These are phyloP conservation scores for Nothocercus julius DNA, from an alignment of 2,113 vertebrate genomes.

Conservation along the genomic window DNA sequence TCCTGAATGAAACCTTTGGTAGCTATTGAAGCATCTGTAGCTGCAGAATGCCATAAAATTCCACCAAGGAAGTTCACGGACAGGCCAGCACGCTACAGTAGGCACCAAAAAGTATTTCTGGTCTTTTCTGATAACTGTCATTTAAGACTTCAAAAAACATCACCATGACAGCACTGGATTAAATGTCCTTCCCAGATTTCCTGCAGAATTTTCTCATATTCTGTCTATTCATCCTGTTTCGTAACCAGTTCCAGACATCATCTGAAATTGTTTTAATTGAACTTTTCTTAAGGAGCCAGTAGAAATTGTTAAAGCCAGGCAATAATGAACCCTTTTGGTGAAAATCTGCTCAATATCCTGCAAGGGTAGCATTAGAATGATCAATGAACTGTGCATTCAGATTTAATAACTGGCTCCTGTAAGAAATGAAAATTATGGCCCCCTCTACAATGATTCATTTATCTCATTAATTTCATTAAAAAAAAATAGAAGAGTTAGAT, in stretches of 20 bases:
- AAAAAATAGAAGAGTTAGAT: not conserved
- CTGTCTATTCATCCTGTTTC: not conserved
- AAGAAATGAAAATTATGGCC: slow-evolving; percentile 24
- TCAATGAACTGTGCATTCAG: not conserved
- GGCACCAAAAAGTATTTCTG: not conserved
- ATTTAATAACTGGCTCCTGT: not conserved
- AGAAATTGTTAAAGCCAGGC: not conserved
- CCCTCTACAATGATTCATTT: not conserved
- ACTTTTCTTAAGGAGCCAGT: not conserved
- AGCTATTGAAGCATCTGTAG: not conserved
- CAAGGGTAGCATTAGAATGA: not conserved
- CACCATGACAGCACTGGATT: not conserved
- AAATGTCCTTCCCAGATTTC: not conserved
- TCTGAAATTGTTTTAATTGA: not conserved
- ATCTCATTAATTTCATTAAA: not conserved
- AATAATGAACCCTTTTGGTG: not conserved
- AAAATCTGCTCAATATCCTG: not conserved
- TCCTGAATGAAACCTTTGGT: not conserved
- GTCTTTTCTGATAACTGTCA: not conserved
- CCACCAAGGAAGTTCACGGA: not conserved
- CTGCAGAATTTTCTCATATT: not conserved
- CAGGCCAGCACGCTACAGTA: not conserved
- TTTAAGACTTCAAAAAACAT: not conserved
- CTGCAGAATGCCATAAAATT: not conserved
- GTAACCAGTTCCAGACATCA: not conserved